Base-by-base conservation (phyloP, 1,140 invertebrate genomes). In the Cephus cinctus region DNA sequence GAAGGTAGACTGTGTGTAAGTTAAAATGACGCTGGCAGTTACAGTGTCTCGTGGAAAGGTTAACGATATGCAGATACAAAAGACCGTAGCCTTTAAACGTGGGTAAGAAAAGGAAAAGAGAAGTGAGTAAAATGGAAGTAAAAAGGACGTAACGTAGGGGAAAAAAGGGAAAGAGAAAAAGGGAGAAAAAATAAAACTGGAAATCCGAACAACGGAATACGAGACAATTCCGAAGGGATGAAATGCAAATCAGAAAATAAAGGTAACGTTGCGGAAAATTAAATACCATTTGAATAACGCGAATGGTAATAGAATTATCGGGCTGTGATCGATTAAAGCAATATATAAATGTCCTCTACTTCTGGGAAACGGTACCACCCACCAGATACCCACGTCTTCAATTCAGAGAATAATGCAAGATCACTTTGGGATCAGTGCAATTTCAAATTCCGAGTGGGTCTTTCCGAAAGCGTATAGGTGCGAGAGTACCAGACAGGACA, bases 211-310 rank as follows among this genome's bases (percentile, higher is more conserved):
- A 20, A 15, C 19, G 14, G 39, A 41, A 12, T 25, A 19, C 12
- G 47, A 62, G 57, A 58, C 58, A 52, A 57, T 65, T 59, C 51
- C 47, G 48, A 65, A 60, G 47, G 66, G 71, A 69, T 65, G 66
- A 70, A 71, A 73, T 73, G 67, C 63, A 71, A 73, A 73, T 73
- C 61, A 57, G 56, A 65, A 69, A 63, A 71, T 68, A 67, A 71
- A 67, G 63, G 64, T 67, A 74, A 68, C 66, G 63, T 57, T 50
- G 63, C 63, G 67, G 64, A 71, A 74, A 74, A 74, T 74, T 71
- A 69, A 73, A 73, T 71, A 71, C 59, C 65, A 71, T 71, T 71
- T 69, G 67, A 71, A 73, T 70, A 71, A 65, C 58, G 59, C 50
- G 56, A 69, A 63, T 61, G 50, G 57, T 58, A 68, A 71, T 67